Base-by-base conservation (phyloP, 2,888 invertebrate genomes). In the Flexamia atlantica region DNA sequence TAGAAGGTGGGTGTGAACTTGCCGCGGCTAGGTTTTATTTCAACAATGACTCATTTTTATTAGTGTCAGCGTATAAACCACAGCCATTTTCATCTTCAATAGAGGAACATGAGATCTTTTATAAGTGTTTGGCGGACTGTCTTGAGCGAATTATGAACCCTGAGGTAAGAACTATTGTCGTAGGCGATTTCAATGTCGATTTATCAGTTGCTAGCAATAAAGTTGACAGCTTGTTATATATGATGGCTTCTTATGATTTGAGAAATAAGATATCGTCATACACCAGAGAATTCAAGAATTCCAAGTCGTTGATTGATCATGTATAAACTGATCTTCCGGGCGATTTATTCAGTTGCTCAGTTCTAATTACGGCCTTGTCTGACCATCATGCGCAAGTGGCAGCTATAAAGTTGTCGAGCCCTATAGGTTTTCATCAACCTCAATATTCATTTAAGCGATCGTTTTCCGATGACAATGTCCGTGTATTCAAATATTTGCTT, bases 281-380 rank as follows among this genome's bases (percentile, higher is more conserved):
- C 20, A 72, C 72, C 42, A 36, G 40, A 20, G 72, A 72, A 17
- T 72, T 72, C n/a, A 72, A 20, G n/a, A 72, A 72, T 12, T 20
- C 42, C 7, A 46, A 40, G 72, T 25, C 23, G 3, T 72, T 72
- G 72, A 72, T 72, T 32, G 72, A 72, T 12, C 72, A 72, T 20
- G 40, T 72, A 4, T 72, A 72, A 20, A 72, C 72, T 40, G 72
- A 72, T 17, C 40, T 72, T 72, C 40, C 32, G 40, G 23, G 20
- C 42, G 23, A 72, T 17, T 5, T 72, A 1, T 20, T 36, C 20
- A 46, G 17, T 46, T 46, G 46, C 17, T 23, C 42, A 28, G 42
- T 42, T 40, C 42, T 46, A 17, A 28, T 72, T 30, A 68, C 68
- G 14, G 68, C 68, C 30, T 36, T 68, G 7, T 40, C 23, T 40